phyloP scores from a whole-genome alignment of 2,113 vertebrate species.

The Pluvianellus socialis region DNA sequence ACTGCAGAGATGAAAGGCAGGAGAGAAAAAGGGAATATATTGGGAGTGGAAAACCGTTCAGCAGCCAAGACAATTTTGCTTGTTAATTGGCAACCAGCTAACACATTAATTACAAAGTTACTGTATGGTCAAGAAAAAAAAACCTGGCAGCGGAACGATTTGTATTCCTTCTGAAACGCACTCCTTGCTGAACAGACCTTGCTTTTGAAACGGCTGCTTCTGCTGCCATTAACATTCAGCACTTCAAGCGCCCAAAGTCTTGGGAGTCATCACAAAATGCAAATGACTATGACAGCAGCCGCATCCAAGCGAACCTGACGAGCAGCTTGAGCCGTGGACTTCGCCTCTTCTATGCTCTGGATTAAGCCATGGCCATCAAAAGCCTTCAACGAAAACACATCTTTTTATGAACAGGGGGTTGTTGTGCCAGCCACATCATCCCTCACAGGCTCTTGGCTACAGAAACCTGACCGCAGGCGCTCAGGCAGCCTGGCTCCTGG shows the following conservation, averaged over 20 bases:
- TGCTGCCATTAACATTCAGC: not conserved
- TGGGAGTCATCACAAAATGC: not conserved
- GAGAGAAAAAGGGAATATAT: not conserved
- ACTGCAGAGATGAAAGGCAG: not conserved
- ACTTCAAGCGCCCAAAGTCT: not conserved
- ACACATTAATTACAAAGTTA: conserved; percentile 8
- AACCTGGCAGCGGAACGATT: not conserved
- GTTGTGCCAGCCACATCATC: not conserved
- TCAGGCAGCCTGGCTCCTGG: not conserved
- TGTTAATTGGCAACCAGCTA: conserved; percentile 45
- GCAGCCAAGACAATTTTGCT: not conserved
- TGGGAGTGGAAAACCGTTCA: not conserved
- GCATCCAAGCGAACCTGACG: not conserved
- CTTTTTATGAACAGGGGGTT: not conserved
- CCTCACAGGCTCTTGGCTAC: not conserved
- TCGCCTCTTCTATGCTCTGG: not conserved
- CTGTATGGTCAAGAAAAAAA: not conserved
- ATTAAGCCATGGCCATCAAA: not conserved
- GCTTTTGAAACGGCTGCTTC: not conserved
- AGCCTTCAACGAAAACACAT: not conserved
- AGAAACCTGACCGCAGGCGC: not conserved
- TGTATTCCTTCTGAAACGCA: not conserved
- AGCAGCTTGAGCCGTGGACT: not conserved
- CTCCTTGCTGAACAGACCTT: not conserved
- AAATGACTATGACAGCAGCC: not conserved